Conservation (phyloP, 2,888 invertebrate genomes). For the Brachyptera putata region DNA sequence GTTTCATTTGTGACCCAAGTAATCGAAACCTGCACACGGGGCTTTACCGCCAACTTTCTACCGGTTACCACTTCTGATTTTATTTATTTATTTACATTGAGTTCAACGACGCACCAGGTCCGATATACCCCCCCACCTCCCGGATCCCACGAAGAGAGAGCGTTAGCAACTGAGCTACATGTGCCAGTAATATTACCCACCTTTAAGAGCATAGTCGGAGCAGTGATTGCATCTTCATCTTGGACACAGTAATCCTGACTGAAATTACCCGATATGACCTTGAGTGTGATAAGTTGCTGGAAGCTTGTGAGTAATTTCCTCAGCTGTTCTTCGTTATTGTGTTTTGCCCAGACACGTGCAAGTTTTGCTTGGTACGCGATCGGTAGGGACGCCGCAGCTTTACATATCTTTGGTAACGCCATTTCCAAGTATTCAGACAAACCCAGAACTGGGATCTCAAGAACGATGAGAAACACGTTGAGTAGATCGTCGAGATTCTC, state of each 20-base stretch:
- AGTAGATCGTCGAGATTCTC: constrained; percentile 45
- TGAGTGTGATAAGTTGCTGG: constrained; percentile 83
- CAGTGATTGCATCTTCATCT: constrained; percentile 78
- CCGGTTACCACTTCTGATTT: no score
- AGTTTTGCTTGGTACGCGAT: constrained; percentile 72
- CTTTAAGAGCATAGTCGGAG: constrained; percentile 86
- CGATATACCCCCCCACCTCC: no score
- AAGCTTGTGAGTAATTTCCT: constrained; percentile 68
- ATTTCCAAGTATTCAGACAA: constrained; percentile 78
- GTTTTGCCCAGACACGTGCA: constrained; percentile 73
- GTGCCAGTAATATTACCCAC: no score
- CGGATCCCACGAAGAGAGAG: no score
- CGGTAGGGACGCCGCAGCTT: constrained; percentile 69
- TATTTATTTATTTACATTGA: no score
- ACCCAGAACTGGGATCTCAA: constrained; percentile 69
- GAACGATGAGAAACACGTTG: constrained; percentile 66
- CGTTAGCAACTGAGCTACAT: no score
- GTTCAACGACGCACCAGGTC: no score
- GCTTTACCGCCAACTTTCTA: no score
- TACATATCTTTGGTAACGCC: constrained; percentile 66
- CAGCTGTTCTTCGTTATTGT: constrained; percentile 56
- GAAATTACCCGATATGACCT: constrained; percentile 74
- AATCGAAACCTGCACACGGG: no score
- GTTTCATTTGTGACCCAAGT: no score
- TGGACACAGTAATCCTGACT: constrained; percentile 70